Conservation (phyloP, 2,113 vertebrate genomes). For the Colaptes auratus region DNA sequence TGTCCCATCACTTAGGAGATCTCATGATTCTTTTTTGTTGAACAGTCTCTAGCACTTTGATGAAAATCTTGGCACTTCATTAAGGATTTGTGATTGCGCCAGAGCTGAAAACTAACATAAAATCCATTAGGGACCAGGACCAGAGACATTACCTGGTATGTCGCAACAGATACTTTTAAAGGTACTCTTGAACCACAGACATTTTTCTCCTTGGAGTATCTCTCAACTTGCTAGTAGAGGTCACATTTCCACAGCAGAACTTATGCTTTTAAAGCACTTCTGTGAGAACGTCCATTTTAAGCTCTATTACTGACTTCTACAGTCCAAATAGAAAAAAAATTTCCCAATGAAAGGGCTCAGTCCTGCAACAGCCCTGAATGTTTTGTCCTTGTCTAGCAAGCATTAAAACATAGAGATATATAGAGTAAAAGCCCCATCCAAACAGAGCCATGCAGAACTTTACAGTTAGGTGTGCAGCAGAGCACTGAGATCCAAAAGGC, state of each 20-base stretch:
- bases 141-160: background rate
- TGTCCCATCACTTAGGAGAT: background rate
- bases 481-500: background rate
- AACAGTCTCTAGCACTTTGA: background rate
- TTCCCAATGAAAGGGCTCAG: background rate
- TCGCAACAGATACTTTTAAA: background rate
- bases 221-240: background rate
- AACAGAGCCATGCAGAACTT: background rate
- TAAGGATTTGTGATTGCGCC: background rate
- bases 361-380: background rate
- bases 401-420: background rate
- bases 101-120: background rate
- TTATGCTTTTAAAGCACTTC: background rate
- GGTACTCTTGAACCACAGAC: background rate
- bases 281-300: background rate
- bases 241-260: background rate
- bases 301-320: background rate
- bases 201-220: background rate
- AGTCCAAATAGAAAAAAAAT: background rate
- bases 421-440: background rate
- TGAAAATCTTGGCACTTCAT: background rate
- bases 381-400: background rate
- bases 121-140: background rate
- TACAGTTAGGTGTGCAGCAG: background rate
- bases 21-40: background rate